Evolutionary conservation across 2,888 invertebrate species (phyloP), one percentile per base, ranked within the genome.

Genomic region (Micoletzkya japonica): DNA sequence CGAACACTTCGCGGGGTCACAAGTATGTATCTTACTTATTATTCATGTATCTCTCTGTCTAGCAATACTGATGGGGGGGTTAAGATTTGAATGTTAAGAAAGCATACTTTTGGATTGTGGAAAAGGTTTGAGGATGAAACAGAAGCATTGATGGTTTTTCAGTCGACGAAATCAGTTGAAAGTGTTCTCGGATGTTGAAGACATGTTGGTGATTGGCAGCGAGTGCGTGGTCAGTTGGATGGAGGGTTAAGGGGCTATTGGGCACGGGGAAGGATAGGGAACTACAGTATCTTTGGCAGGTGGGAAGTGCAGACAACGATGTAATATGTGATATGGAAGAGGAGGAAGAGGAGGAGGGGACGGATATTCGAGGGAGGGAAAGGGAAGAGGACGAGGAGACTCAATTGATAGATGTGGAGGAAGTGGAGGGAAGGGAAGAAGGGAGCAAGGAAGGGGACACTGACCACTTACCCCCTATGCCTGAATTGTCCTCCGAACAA

Each of bases 201-300:
- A n/a, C n/a, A n/a, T n/a, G n/a, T n/a, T n/a, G n/a, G n/a, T n/a
- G n/a, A 36, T 58, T 26, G 58, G 6, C 10, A 49, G 32, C 34
- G 63, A 63, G 50, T 50, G 50, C 63, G n/a, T 63, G 4, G 50
- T 63, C 10, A 63, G 63, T 63, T 44, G 44, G 32, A 63, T 61
- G 28, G 26, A 30, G 20, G 60, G 20, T 20, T 17, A 58, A 24
- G n/a, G 20, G 10, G 26, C n/a, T 34, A 30, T 30, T 26, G 54
- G 26, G 26, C 26, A n/a, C 10, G 2, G 24, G 28, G 24, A 17
- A 32, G 32, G 14, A 57, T 34, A 6, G n/a, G n/a, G n/a, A n/a
- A n/a, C n/a, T n/a, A n/a, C n/a, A n/a, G n/a, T n/a, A n/a, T n/a
- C n/a, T n/a, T n/a, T n/a, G n/a, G n/a, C n/a, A n/a, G n/a, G n/a